Percentiles rank a stretch among this genome's conserved stretches.
phyloP scores from a whole-genome alignment of 2,797 vertebrate genomes.

The Lagocephalus sceleratus region DNA sequence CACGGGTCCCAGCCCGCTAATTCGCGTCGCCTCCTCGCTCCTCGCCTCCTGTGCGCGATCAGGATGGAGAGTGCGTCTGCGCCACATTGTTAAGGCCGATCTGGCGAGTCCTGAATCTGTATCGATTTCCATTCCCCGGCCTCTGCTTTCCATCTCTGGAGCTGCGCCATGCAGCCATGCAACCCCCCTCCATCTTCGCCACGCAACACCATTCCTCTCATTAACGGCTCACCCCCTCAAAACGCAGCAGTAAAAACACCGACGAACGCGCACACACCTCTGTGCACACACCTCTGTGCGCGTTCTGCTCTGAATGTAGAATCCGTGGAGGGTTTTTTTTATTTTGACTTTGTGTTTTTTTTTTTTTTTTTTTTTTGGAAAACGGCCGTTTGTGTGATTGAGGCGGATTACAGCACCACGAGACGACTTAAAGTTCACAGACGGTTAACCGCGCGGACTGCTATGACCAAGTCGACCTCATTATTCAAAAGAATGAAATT shows the following conservation, averaged over 20 bases:
- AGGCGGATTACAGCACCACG: slow-evolving; percentile 17
- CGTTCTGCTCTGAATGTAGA: slow-evolving; percentile 13
- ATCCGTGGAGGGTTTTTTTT: too few relatives aligned
- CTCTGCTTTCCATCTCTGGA: slow-evolving; percentile 74
- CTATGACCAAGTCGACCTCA: slow-evolving; percentile 33
- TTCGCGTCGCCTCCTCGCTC: slow-evolving; percentile 38
- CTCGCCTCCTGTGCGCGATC: slow-evolving; percentile 58
- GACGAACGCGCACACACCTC: slow-evolving; percentile 43
- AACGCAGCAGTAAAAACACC: slow-evolving; percentile 20
- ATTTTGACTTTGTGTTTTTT: too few relatives aligned
- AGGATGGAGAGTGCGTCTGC: slow-evolving; percentile 67
- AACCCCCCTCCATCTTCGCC: slow-evolving; percentile 41
- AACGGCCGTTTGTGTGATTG: slow-evolving; percentile 7
- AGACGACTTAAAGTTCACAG: slow-evolving; percentile 31
- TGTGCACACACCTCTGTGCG: slow-evolving; percentile 23
- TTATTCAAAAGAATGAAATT: slow-evolving; percentile 52
- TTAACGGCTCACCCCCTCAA: slow-evolving; percentile 66
- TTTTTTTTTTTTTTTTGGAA: neutral
- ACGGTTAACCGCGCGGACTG: slow-evolving; percentile 35
- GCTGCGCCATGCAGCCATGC: slow-evolving; percentile 65
- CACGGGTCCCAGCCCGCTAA: slow-evolving; percentile 4
- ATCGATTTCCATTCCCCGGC: slow-evolving; percentile 78
- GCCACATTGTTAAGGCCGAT: slow-evolving; percentile 76
- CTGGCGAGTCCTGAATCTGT: slow-evolving; percentile 78
- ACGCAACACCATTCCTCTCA: slow-evolving; percentile 66